These are phyloP conservation scores for Aricia artaxerxes DNA, from an alignment of 2,888 invertebrate genomes.

Conservation along the genomic window DNA sequence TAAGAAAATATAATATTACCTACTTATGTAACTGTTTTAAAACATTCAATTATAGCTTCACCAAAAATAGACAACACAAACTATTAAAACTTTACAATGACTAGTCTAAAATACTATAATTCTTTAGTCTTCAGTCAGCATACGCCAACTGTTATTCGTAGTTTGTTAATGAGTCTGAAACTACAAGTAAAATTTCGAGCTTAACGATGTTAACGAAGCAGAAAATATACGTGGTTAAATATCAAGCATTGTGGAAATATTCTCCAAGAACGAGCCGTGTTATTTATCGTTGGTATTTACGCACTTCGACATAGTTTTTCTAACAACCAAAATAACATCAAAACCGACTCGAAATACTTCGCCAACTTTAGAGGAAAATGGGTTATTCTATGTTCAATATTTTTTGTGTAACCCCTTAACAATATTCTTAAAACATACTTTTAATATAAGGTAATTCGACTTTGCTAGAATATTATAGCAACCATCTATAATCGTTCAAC, in stretches of 20 bases:
- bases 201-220: slow-evolving; percentile 25
- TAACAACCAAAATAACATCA: slow-evolving; percentile 27
- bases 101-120: not conserved
- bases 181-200: slow-evolving; percentile 13
- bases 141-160: slow-evolving; percentile 15
- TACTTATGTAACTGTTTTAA: too few species aligned
- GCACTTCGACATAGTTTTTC: slow-evolving; percentile 13
- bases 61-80: not conserved
- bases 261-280: not conserved
- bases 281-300: slow-evolving; percentile 4
- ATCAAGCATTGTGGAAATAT: slow-evolving; percentile 17
- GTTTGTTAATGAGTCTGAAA: slow-evolving; percentile 22
- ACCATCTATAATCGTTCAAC: too few species aligned
- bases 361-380: not conserved
- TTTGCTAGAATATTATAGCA: too few species aligned
- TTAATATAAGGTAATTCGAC: too few species aligned
- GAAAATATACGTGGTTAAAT: slow-evolving; percentile 23
- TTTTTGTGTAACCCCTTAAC: not conserved
- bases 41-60: too few species aligned
- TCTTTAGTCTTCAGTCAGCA: slow-evolving; percentile 9
- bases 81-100: not conserved
- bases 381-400: not conserved
- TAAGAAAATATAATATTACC: too few species aligned
- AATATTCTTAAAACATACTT: not conserved
- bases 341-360: not conserved